Percentiles rank a stretch among this genome's conserved stretches.
Evolutionary conservation across 1,140 invertebrate species (phyloP).

Genomic region (Arion vulgaris): DNA sequence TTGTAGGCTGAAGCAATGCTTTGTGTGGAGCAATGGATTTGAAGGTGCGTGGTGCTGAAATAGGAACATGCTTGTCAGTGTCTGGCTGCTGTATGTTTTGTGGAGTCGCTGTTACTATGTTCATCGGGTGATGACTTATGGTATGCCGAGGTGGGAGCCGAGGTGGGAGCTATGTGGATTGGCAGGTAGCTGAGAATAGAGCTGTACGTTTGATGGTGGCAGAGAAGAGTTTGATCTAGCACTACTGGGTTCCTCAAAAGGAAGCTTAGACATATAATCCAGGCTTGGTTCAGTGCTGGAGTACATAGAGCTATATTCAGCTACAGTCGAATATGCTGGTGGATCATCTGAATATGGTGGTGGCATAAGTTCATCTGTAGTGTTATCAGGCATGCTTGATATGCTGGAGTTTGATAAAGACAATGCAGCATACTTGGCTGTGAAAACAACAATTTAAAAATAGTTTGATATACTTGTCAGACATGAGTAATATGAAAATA

Average conservation of each 20-base stretch:
- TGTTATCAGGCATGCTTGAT: not conserved
- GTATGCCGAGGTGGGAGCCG: not conserved
- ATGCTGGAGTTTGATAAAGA: not conserved
- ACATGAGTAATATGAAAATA: too few relatives aligned
- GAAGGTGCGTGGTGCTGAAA: not conserved
- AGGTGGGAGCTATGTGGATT: not conserved
- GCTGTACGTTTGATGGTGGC: not conserved
- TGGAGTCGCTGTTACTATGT: too few relatives aligned
- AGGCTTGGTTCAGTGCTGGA: not conserved
- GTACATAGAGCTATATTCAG: not conserved
- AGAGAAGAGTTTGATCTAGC: not conserved
- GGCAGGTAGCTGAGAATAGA: not conserved
- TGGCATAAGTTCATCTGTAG: not conserved
- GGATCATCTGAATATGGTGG: conserved; percentile 17
- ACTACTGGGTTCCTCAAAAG: not conserved
- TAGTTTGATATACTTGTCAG: too few relatives aligned
- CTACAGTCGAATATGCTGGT: conserved; percentile 5
- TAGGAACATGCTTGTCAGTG: not conserved
- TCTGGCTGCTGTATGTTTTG: conserved; percentile 1
- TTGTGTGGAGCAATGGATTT: not conserved
- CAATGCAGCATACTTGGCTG: not conserved
- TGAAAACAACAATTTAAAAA: not conserved
- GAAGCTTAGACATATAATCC: not conserved
- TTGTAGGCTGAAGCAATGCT: not conserved
- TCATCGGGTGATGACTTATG: not conserved